Evolutionary conservation across 1,140 invertebrate species (phyloP).

Genomic region (Probaryconus sp.): DNA sequence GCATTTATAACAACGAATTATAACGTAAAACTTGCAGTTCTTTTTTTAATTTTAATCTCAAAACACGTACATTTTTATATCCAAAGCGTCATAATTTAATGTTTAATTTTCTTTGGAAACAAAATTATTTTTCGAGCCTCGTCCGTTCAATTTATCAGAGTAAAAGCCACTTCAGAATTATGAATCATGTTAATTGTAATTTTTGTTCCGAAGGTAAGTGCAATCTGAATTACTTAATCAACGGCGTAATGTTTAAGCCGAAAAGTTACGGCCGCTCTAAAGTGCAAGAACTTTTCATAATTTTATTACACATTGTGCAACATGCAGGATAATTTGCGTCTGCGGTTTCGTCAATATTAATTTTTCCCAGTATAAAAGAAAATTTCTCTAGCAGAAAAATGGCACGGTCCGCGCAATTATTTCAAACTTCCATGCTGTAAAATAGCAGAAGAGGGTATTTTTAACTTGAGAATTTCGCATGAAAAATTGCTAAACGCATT

Average conservation of each 20-base stretch:
- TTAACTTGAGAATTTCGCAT: conserved; percentile 18
- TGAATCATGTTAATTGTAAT: too few species aligned
- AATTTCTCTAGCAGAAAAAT: conserved; percentile 8
- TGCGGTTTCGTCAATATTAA: conserved; percentile 36
- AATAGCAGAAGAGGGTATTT: conserved; percentile 1
- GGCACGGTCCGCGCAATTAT: conserved; percentile 26
- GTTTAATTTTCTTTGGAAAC: too few species aligned
- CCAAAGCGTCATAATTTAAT: too few species aligned
- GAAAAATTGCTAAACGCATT: too few species aligned
- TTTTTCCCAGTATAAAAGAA: conserved; percentile 24
- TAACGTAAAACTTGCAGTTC: too few species aligned
- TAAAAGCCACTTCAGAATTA: too few species aligned
- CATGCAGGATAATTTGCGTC: conserved; percentile 16
- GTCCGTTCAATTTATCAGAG: background rate
- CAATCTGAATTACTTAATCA: background rate
- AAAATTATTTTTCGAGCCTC: too few species aligned
- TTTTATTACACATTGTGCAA: conserved; percentile 14
- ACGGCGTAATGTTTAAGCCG: background rate
- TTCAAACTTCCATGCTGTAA: conserved; percentile 16
- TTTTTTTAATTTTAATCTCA: too few species aligned
- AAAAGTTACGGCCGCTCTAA: conserved; percentile 8
- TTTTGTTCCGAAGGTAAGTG: too few species aligned
- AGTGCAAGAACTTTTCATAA: conserved; percentile 19
- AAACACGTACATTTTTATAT: too few species aligned
- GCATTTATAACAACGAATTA: too few species aligned